Percentiles rank a stretch among this genome's conserved stretches.
Conservation (phyloP, 2,888 invertebrate genomes). For the Drosophila hamatofila region DNA sequence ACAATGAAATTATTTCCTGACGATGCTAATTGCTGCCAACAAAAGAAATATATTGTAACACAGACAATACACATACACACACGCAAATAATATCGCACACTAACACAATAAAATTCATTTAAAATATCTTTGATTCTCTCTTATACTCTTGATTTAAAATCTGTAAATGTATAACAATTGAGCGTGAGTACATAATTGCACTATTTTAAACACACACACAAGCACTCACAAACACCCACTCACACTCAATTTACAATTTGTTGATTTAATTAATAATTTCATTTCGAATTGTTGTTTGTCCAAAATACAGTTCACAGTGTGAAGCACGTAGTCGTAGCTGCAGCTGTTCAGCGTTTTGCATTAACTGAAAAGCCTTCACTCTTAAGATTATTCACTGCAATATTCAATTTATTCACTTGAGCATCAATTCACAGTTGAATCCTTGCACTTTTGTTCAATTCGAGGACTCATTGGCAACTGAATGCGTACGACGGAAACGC, state of each 20-base stretch:
- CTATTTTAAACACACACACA: conserved; percentile 11
- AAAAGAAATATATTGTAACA: conserved; percentile 39
- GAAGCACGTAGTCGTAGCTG: conserved; percentile 45
- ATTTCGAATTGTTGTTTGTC: conserved; percentile 15
- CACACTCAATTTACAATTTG: conserved; percentile 4
- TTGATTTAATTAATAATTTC: conserved; percentile 17
- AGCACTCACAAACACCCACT: neutral
- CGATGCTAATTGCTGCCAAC: conserved; percentile 39
- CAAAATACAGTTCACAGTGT: conserved; percentile 23
- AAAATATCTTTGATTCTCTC: no score
- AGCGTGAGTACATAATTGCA: conserved; percentile 27
- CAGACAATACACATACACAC: conserved; percentile 4
- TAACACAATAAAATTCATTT: conserved; percentile 61
- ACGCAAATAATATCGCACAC: conserved; percentile 5
- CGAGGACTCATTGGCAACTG: conserved; percentile 62
- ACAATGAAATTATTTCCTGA: conserved; percentile 45
- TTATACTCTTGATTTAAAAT: conserved; percentile 37
- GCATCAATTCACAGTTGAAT: conserved; percentile 13
- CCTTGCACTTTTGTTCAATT: conserved; percentile 42
- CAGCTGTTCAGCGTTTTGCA: conserved; percentile 20
- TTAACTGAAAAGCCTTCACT: conserved; percentile 28
- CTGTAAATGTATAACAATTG: conserved; percentile 40
- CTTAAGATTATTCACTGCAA: conserved; percentile 20
- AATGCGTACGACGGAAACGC: conserved; percentile 53
- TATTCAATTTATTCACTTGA: conserved; percentile 22